Percentiles rank a stretch among this genome's conserved stretches.
Evolutionary conservation across 2,888 invertebrate species (phyloP).

Genomic region (Allolobophora icterica): DNA sequence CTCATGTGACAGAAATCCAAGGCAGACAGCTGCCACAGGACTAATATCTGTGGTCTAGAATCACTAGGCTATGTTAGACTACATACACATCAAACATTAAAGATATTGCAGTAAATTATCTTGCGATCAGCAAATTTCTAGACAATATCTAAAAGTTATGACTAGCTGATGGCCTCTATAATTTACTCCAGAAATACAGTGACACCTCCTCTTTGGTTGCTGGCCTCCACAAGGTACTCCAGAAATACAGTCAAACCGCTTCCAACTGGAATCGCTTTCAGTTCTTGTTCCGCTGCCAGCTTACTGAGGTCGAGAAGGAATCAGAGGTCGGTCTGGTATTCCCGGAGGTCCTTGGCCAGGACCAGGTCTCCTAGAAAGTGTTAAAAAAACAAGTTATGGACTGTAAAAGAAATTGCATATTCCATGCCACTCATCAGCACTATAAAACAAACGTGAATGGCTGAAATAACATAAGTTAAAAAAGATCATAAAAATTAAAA

Average conservation of each 20-base stretch:
- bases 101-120: constrained; percentile 2
- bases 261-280: not conserved
- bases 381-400: not conserved
- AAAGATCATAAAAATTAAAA: not conserved
- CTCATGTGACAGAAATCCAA: not conserved
- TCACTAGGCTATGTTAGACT: not conserved
- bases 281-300: not conserved
- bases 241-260: not conserved
- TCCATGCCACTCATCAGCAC: no score
- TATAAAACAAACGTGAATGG: not conserved
- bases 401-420: not conserved
- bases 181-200: not conserved
- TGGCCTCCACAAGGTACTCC: not conserved
- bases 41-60: not conserved
- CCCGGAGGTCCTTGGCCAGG: constrained; percentile 41
- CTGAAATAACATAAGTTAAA: not conserved
- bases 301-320: constrained; percentile 26
- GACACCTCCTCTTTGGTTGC: not conserved
- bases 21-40: not conserved
- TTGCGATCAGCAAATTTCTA: not conserved
- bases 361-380: constrained; percentile 38
- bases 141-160: constrained; percentile 4
- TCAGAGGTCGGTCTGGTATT: constrained; percentile 42
- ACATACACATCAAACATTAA: not conserved
- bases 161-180: not conserved